A percentile compares a stretch with the other conserved stretches of the same genome.
phyloP scores from a whole-genome alignment of 1,140 invertebrate genomes.

The Bactericera cockerelli region DNA sequence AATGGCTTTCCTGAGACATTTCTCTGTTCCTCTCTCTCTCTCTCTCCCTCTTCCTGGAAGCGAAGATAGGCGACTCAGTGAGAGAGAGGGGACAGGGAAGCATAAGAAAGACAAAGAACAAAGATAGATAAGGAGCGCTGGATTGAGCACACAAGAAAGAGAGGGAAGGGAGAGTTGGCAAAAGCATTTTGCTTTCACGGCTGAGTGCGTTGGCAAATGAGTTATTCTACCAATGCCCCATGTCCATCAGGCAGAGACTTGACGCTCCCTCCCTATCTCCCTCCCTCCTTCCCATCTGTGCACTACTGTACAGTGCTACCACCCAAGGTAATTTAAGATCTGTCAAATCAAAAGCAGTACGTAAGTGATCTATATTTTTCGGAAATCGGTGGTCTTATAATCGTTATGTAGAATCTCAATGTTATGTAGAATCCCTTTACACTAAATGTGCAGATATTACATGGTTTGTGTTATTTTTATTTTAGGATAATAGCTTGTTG shows the following conservation, averaged over 20 bases:
- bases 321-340: too few relatives aligned
- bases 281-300: too few relatives aligned
- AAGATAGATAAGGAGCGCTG: neutral
- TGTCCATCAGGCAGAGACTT: neutral
- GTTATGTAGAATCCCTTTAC: too few relatives aligned
- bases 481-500: conserved; percentile 4
- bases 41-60: neutral
- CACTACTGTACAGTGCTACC: too few relatives aligned
- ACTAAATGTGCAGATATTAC: too few relatives aligned
- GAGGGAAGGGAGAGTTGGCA: conserved; percentile 11
- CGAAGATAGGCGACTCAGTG: neutral
- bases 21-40: neutral
- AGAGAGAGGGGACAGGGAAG: conserved; percentile 8
- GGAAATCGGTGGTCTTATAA: too few relatives aligned
- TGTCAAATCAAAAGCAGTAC: too few relatives aligned
- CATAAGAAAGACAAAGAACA: conserved; percentile 9
- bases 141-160: conserved; percentile 9
- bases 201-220: conserved; percentile 9
- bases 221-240: neutral
- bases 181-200: conserved; percentile 8
- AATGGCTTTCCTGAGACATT: conserved; percentile 5
- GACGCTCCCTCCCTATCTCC: too few relatives aligned
- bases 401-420: too few relatives aligned
- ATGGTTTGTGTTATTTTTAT: neutral
- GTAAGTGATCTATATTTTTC: too few relatives aligned